Conservation (phyloP, 2,888 invertebrate genomes). For the Hartigia nigra region DNA sequence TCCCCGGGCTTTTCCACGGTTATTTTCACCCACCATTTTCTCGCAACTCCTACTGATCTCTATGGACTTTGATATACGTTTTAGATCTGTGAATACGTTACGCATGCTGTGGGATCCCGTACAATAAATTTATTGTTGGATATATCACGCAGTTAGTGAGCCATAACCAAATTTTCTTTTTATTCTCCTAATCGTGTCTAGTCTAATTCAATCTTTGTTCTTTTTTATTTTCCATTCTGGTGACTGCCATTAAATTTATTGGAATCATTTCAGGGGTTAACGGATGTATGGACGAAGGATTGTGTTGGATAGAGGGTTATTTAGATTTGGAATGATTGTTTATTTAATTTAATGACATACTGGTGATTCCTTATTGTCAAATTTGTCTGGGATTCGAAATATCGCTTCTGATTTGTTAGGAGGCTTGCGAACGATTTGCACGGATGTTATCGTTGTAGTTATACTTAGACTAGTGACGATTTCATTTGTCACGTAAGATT, state of each 20-base stretch:
- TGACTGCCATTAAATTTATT: background rate
- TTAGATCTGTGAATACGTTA: background rate
- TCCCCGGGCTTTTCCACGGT: slow-evolving; percentile 37
- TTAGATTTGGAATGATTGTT: background rate
- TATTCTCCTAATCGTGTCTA: background rate
- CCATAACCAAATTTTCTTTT: background rate
- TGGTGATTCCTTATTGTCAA: background rate
- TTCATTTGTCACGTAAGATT: background rate
- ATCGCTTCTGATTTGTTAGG: background rate
- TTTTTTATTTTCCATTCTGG: background rate
- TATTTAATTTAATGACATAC: background rate
- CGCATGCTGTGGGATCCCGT: background rate
- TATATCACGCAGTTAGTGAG: background rate
- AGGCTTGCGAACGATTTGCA: background rate
- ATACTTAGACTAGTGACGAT: slow-evolving; percentile 2
- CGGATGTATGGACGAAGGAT: background rate
- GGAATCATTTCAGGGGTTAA: background rate
- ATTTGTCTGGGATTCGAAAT: background rate
- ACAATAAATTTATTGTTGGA: background rate
- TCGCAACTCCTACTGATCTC: slow-evolving; percentile 23
- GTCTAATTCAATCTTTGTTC: background rate
- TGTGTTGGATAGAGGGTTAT: background rate
- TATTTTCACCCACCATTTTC: slow-evolving; percentile 37
- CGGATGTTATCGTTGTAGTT: background rate
- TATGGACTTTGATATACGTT: background rate